Base-by-base conservation (phyloP, 2,888 invertebrate species). In the Acanthosepion lycidas region DNA sequence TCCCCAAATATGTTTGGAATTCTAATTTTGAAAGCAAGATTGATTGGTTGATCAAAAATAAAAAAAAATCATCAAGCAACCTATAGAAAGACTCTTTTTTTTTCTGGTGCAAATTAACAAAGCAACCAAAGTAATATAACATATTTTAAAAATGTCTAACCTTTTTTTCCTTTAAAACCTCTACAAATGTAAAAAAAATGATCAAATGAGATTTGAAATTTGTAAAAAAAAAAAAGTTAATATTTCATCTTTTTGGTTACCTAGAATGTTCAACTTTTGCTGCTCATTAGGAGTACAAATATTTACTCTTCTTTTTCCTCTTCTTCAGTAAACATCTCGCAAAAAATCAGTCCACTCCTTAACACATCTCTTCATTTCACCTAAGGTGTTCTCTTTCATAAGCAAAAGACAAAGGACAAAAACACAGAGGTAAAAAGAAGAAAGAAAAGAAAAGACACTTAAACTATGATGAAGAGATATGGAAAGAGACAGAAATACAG, bases 261-360 rank as follows among this genome's bases (percentile, higher is more conserved):
- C 59, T 26, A 23, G 59, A 59, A 23, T 59, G 20, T 59, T 23
- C 59, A 59, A 59, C 12, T 78, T 78, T 15, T 78, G 78, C n/a
- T 9, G n/a, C 18, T 78, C 12, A 78, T 78, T 78, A 78, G 33
- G 3, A 78, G n/a, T n/a, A 78, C 33, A 78, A n/a, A 33, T n/a
- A 78, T 78, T 78, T 78, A 78, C 78, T 78, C 78, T 78, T 78
- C 78, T 78, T n/a, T 78, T 78, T 78, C 78, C 78, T 78, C 78
- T 78, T 78, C 78, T 78, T 33, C 78, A 78, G n/a, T n/a, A n/a
- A n/a, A 33, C 78, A 78, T 78, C 78, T 78, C n/a, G n/a, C n/a
- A 78, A 78, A n/a, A 78, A n/a, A 78, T n/a, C 78, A 78, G 78
- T 78, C 78, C 78, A 78, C 78, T 78, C 33, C 78, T 78, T 78